Percentiles rank a stretch among this genome's conserved stretches.
Conservation (phyloP, 2,797 vertebrate genomes). For the Notolabrus celidotus region DNA sequence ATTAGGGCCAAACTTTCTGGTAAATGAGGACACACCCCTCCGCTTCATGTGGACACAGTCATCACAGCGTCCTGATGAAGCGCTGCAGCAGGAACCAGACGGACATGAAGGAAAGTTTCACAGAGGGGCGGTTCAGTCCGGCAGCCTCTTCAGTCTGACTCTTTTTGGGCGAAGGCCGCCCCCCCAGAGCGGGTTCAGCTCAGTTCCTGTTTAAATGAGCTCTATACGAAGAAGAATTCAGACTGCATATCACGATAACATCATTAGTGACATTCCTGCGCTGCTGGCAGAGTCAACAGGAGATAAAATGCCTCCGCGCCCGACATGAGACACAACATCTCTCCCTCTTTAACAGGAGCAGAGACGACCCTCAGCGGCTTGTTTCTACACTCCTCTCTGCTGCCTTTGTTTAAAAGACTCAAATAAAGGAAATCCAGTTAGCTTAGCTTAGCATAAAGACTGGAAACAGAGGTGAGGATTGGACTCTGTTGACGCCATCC, state of each 20-base stretch:
- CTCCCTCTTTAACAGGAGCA: not conserved
- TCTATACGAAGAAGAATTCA: not conserved
- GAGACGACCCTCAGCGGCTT: not conserved
- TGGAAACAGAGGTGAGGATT: too few relatives aligned
- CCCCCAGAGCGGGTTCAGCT: conserved; percentile 7
- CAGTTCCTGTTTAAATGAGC: not conserved
- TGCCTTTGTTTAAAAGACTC: not conserved
- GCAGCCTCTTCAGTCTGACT: not conserved
- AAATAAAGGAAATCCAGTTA: too few relatives aligned
- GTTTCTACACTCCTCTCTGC: not conserved
- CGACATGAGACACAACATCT: not conserved
- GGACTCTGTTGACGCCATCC: too few relatives aligned
- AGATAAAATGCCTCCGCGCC: conserved; percentile 23
- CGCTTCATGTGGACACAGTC: conserved; percentile 16
- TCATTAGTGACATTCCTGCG: conserved; percentile 45
- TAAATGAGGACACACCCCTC: conserved; percentile 51
- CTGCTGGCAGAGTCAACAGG: conserved; percentile 28
- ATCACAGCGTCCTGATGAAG: not conserved
- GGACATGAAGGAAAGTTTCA: not conserved
- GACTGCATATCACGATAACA: conserved; percentile 26
- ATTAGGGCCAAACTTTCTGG: conserved; percentile 25
- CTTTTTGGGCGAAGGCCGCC: not conserved
- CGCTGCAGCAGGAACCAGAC: too few relatives aligned
- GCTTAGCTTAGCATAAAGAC: too few relatives aligned
- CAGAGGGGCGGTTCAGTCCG: not conserved